These are phyloP conservation scores for Ophion obscuratus DNA, from an alignment of 2,888 invertebrate species.

Conservation along the genomic window DNA sequence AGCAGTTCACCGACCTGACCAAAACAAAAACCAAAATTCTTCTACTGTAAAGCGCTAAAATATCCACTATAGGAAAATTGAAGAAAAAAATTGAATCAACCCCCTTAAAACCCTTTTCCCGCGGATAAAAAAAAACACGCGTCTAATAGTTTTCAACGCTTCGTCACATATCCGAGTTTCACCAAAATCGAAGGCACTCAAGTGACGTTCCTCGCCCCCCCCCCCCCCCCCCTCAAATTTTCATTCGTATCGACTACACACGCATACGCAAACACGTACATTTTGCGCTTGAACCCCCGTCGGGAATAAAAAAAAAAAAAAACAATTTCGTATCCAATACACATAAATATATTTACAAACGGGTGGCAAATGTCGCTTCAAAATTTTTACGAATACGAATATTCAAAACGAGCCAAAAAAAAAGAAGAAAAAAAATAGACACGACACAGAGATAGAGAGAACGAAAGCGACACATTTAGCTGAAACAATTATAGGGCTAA, in stretches of 20 bases:
- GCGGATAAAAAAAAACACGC: too few relatives aligned
- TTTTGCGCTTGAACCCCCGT: slow-evolving; percentile 3
- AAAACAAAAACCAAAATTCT: too few relatives aligned
- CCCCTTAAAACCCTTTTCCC: too few relatives aligned
- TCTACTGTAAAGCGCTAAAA: too few relatives aligned
- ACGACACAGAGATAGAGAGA: slow-evolving; percentile 11
- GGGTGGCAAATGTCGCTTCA: slow-evolving; percentile 6
- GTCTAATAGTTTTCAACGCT: too few relatives aligned
- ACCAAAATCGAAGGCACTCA: too few relatives aligned
- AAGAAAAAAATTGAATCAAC: too few relatives aligned
- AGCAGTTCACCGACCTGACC: too few relatives aligned
- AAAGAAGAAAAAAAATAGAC: slow-evolving; percentile 8
- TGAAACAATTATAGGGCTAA: slow-evolving; percentile 38
- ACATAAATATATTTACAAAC: slow-evolving; percentile 52
- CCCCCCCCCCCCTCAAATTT: not conserved
- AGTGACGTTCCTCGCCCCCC: too few relatives aligned
- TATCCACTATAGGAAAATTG: too few relatives aligned
- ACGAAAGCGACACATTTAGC: slow-evolving; percentile 24
- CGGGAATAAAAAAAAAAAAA: not conserved
- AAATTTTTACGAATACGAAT: not conserved
- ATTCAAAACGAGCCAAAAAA: slow-evolving; percentile 4
- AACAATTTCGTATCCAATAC: slow-evolving; percentile 37
- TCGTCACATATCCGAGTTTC: too few relatives aligned
- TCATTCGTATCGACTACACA: not conserved
- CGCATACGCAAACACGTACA: slow-evolving; percentile 5